Evolutionary conservation across 2,797 vertebrate genomes (phyloP).

Genomic region (Oryzias dopingdopingensis): DNA sequence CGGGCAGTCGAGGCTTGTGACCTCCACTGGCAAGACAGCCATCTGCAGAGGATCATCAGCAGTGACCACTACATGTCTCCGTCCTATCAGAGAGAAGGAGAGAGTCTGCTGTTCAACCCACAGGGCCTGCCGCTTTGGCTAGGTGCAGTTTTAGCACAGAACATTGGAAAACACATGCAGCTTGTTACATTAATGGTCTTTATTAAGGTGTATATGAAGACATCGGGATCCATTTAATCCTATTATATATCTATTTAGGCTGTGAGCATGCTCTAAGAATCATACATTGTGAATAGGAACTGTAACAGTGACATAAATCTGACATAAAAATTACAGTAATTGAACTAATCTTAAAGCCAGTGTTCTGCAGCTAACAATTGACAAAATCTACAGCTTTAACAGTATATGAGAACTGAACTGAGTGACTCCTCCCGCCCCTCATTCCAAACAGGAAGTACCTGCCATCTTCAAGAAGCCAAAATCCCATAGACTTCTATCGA

Average conservation of each 20-base stretch:
- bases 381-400: constrained; percentile 73
- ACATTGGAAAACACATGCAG: neutral
- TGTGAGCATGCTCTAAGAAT: neutral
- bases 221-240: neutral
- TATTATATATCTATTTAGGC: neutral
- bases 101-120: constrained; percentile 93
- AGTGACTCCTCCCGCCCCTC: too few species aligned
- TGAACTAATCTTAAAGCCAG: constrained; percentile 66
- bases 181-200: constrained; percentile 2
- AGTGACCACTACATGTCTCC: constrained; percentile 93
- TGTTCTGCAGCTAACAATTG: constrained; percentile 68
- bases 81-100: constrained; percentile 90
- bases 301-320: constrained; percentile 10
- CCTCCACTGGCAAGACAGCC: constrained; percentile 98
- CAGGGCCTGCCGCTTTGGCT: constrained; percentile 96
- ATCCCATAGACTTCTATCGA: too few species aligned
- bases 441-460: too few species aligned
- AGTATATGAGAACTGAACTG: constrained; percentile 46
- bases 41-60: constrained; percentile 98
- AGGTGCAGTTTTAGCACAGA: constrained; percentile 67
- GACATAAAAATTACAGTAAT: constrained; percentile 33
- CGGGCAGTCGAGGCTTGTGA: constrained; percentile 94
- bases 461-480: too few species aligned
- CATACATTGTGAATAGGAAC: neutral
- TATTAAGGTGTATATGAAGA: neutral